Percentiles rank a stretch among this genome's conserved stretches.
Conservation (phyloP, 2,113 vertebrate genomes). For the Gallinago jamesoni region DNA sequence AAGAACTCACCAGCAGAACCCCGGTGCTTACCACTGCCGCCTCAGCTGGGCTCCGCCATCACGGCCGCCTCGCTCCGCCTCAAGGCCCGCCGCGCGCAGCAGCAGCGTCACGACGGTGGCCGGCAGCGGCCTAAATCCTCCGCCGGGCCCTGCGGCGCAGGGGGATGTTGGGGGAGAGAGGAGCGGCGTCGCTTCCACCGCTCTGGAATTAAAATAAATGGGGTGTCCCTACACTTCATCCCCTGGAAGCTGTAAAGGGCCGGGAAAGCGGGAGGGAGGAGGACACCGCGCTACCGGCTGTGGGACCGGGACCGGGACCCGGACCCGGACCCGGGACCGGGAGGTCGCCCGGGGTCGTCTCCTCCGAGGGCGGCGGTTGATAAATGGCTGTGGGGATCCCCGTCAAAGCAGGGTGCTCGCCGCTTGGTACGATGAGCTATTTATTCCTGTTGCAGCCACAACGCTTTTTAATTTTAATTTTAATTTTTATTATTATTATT, state of each 20-base stretch:
- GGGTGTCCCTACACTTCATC: background rate
- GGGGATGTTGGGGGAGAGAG: background rate
- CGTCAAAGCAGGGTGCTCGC: too few relatives aligned
- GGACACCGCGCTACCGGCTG: background rate
- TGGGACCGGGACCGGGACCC: background rate
- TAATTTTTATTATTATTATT: too few relatives aligned
- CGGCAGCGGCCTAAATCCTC: background rate
- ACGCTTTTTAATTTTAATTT: too few relatives aligned
- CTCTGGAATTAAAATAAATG: background rate
- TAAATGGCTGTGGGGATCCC: background rate
- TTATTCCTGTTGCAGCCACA: too few relatives aligned
- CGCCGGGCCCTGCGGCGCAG: rapidly evolving
- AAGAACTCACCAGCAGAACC: rapidly evolving
- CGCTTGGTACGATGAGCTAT: background rate
- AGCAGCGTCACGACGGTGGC: background rate
- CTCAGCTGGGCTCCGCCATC: background rate
- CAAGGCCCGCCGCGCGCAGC: background rate
- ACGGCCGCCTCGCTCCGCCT: background rate
- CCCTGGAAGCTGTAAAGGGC: too few relatives aligned
- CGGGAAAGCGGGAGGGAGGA: too few relatives aligned
- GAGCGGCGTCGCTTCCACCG: background rate
- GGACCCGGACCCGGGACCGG: too few relatives aligned
- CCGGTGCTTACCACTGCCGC: background rate
- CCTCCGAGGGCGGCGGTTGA: background rate
- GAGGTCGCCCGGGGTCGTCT: background rate